These are phyloP conservation scores for Philaenus spumarius DNA, from an alignment of 1,140 invertebrate species.

Conservation along the genomic window DNA sequence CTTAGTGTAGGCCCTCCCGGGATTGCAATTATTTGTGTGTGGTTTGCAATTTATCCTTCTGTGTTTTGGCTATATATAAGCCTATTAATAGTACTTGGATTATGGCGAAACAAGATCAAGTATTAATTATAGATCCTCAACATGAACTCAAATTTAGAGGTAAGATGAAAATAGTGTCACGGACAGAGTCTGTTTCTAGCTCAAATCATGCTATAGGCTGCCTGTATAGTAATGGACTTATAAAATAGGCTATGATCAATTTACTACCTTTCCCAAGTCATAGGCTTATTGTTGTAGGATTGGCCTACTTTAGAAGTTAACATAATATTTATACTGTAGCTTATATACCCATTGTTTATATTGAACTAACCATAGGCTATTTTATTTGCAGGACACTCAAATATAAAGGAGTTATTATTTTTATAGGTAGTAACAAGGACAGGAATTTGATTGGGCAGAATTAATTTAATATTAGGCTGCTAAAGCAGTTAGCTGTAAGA, in stretches of 20 bases:
- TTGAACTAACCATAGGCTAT: not conserved
- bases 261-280: conserved; percentile 30
- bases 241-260: not conserved
- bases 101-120: conserved; percentile 51
- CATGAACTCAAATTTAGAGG: conserved; percentile 66
- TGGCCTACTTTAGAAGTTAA: conserved; percentile 7
- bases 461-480: too few relatives aligned
- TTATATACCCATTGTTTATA: not conserved
- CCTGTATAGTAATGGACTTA: too few relatives aligned
- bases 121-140: conserved; percentile 63
- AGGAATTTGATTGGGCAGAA: too few relatives aligned
- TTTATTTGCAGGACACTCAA: too few relatives aligned
- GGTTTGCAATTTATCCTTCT: conserved; percentile 15
- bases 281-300: conserved; percentile 30
- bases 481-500: too few relatives aligned
- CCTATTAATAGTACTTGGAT: conserved; percentile 20
- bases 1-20: conserved; percentile 27
- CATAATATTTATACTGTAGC: not conserved
- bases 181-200: too few relatives aligned
- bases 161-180: conserved; percentile 34
- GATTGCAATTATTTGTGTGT: conserved; percentile 25
- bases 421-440: too few relatives aligned
- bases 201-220: too few relatives aligned
- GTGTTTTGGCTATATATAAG: conserved; percentile 15
- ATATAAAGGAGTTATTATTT: too few relatives aligned